Percentiles rank a stretch among this genome's conserved stretches.
Conservation (phyloP, 2,888 invertebrate genomes). For the Lithophane socia region DNA sequence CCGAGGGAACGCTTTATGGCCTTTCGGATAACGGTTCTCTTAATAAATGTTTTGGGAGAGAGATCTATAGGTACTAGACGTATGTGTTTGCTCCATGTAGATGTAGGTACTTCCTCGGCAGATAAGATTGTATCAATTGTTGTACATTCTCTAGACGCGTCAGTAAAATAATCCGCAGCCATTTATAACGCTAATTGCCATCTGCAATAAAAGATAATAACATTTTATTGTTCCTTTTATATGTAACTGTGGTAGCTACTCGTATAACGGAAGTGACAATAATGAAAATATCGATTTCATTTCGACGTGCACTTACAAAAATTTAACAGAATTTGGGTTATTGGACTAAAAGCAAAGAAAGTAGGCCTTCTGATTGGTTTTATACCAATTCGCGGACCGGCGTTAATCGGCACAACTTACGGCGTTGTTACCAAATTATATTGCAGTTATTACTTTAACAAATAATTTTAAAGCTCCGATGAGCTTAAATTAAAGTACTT, state of each 20-base stretch:
- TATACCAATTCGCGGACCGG: slow-evolving; percentile 35
- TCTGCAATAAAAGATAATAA: slow-evolving; percentile 53
- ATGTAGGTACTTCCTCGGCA: not conserved
- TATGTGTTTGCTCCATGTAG: slow-evolving; percentile 16
- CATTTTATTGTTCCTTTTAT: slow-evolving; percentile 43
- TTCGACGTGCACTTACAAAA: slow-evolving; percentile 41
- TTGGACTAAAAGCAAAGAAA: slow-evolving; percentile 57
- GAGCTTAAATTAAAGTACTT: slow-evolving; percentile 5
- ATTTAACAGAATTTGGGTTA: slow-evolving; percentile 48
- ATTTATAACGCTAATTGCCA: slow-evolving; percentile 43
- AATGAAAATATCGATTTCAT: slow-evolving; percentile 48
- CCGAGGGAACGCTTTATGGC: slow-evolving; percentile 77
- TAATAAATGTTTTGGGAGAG: slow-evolving; percentile 63
- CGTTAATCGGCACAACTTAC: slow-evolving; percentile 38
- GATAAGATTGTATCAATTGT: slow-evolving; percentile 38
- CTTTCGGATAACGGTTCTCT: slow-evolving; percentile 77
- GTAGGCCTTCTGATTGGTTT: slow-evolving; percentile 56
- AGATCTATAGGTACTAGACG: slow-evolving; percentile 24
- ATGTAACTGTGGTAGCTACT: slow-evolving; percentile 24
- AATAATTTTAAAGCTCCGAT: slow-evolving; percentile 14
- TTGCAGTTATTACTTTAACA: slow-evolving; percentile 14
- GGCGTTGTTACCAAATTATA: slow-evolving; percentile 35
- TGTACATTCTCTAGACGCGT: slow-evolving; percentile 26
- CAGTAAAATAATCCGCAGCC: slow-evolving; percentile 25
- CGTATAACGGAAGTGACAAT: slow-evolving; percentile 45